A percentile compares a stretch with the other conserved stretches of the same genome.
Conservation (phyloP, 2,888 invertebrate species). For the Sphaerophoria taeniata region DNA sequence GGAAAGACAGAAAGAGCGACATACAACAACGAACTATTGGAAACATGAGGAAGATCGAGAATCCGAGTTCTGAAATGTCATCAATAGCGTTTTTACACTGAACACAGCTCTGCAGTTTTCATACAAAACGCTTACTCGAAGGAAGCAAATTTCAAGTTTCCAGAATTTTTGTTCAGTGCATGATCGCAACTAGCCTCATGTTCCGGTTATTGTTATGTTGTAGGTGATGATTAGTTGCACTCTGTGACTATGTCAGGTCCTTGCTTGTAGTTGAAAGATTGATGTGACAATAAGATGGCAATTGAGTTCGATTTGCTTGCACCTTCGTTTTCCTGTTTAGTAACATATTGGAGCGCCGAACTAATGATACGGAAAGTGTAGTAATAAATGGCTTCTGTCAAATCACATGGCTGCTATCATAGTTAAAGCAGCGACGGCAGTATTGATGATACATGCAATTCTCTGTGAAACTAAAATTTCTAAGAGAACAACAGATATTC, state of each 20-base stretch:
- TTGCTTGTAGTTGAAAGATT: constrained; percentile 53
- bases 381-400: constrained; percentile 67
- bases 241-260: constrained; percentile 53
- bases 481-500: constrained; percentile 36
- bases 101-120: no score
- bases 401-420: constrained; percentile 61
- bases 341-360: constrained; percentile 32
- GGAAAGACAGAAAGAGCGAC: constrained; percentile 25
- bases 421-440: constrained; percentile 12
- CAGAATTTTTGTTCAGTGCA: background rate
- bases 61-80: constrained; percentile 64
- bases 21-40: constrained; percentile 18
- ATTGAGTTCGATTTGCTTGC: constrained; percentile 72
- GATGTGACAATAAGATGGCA: constrained; percentile 71
- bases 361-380: constrained; percentile 59
- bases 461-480: constrained; percentile 27
- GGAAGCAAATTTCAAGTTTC: background rate
- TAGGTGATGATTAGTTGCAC: constrained; percentile 72
- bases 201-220: constrained; percentile 41
- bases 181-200: background rate
- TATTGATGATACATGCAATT: constrained; percentile 12
- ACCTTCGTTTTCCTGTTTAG: constrained; percentile 52
- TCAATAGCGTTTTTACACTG: constrained; percentile 42
- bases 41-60: constrained; percentile 69
- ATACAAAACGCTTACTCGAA: background rate